A percentile compares a stretch with the other conserved stretches of the same genome.
These are phyloP conservation scores for Sphyrna mokarran DNA, from an alignment of 2,113 vertebrate genomes.

Conservation along the genomic window DNA sequence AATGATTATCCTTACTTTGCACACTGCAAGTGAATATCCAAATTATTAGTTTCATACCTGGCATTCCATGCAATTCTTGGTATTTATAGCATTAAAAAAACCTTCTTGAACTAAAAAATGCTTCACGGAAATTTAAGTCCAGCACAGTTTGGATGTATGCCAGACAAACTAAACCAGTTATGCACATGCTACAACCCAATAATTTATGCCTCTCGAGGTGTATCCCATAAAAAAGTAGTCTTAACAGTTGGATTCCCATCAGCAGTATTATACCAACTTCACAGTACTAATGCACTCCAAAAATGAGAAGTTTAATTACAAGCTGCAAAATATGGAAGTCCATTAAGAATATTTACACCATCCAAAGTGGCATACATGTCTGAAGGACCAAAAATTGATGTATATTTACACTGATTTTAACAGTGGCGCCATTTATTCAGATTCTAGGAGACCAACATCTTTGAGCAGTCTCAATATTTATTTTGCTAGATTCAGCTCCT, in stretches of 20 bases:
- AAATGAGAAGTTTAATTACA: not conserved
- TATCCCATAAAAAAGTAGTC: not conserved
- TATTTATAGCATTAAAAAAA: not conserved
- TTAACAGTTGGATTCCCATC: not conserved
- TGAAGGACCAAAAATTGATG: not conserved
- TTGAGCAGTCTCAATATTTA: not conserved
- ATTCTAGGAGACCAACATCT: not conserved
- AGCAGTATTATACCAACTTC: not conserved
- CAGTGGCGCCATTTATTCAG: not conserved
- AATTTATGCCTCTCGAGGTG: not conserved
- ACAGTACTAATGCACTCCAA: not conserved
- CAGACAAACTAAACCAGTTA: slow-evolving; percentile 25
- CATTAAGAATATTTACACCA: slow-evolving; percentile 26
- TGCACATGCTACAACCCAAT: slow-evolving; percentile 16
- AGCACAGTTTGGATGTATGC: slow-evolving; percentile 6
- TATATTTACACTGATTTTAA: slow-evolving; percentile 18
- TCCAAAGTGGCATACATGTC: not conserved
- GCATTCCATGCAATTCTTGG: slow-evolving; percentile 19
- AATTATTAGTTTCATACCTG: not conserved
- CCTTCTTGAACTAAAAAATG: not conserved
- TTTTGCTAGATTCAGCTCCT: not conserved
- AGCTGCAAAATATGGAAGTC: not conserved
- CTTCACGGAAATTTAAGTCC: not conserved
- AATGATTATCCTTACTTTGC: slow-evolving; percentile 24
- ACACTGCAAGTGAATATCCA: slow-evolving; percentile 20